Evolutionary conservation across 2,113 vertebrate species (phyloP).

Genomic region (Hypanus sabinus): DNA sequence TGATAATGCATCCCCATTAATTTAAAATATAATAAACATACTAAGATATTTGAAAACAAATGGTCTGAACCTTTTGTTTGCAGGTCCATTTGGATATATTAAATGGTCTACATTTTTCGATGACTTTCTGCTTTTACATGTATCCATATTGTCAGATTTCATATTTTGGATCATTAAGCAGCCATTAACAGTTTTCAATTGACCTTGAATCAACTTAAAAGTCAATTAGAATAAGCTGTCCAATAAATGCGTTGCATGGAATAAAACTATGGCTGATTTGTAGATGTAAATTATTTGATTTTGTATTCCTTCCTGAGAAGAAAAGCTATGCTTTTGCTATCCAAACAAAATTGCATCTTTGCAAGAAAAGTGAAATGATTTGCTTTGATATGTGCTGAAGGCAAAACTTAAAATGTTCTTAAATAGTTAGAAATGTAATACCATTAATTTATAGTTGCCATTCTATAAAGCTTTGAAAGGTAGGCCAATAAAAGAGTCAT

Average conservation of each 20-base stretch:
- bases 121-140: neutral
- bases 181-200: constrained; percentile 27
- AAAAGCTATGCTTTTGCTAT: neutral
- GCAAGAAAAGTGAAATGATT: neutral
- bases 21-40: neutral
- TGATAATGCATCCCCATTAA: neutral
- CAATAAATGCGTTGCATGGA: constrained; percentile 21
- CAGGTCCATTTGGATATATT: neutral
- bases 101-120: neutral
- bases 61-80: neutral
- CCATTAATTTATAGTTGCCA: constrained; percentile 4
- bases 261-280: constrained; percentile 15
- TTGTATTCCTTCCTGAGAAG: constrained; percentile 6
- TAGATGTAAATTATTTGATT: constrained; percentile 32
- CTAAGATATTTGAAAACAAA: constrained; percentile 1
- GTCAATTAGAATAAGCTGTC: constrained; percentile 33
- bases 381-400: constrained; percentile 19
- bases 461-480: neutral
- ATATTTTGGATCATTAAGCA: constrained; percentile 2
- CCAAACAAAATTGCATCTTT: neutral
- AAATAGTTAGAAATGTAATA: neutral
- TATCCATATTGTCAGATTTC: neutral
- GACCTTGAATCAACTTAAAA: constrained; percentile 31
- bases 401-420: neutral
- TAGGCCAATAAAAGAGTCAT: neutral